Evolutionary conservation across 2,113 vertebrate species (phyloP), one percentile per base, ranked within the genome.

Genomic region (Cebus imitator): DNA sequence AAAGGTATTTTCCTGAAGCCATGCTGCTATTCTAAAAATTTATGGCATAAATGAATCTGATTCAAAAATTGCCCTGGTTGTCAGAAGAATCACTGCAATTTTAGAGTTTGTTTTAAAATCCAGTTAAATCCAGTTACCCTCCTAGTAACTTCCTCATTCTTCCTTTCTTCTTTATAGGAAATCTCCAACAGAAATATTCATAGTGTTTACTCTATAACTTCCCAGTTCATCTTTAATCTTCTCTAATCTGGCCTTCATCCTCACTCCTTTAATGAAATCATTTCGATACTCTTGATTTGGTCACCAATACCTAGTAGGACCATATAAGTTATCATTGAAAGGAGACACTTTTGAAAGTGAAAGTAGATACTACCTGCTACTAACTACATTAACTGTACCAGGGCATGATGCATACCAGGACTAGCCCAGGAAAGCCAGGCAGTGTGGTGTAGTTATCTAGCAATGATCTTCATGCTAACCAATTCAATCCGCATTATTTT

Each of bases 21-120:
- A 45, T 37, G 73, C 3, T 32, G 35, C 16, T 88, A 25, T 27
- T 80, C 35, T 80, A 23, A 85, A n/a, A 70, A 75, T 85, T 58
- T 82, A 80, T 84, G 18, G 4, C 21, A 43, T 21, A 32, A 7
- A 40, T 73, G 68, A 73, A 66, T 88, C 79, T 80, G 52, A 68
- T 14, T 88, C 85, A 32, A n/a, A 94, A 85, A 70, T 85, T 72
- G 11, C 43, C n/a, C 55, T 85, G 18, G 9, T 91, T 80, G 48
- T 76, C 80, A 68, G 66, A 87, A 91, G 32, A 58, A 88, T 78
- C 57, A 88, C 10, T 37, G 21, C 27, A n/a, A 73, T 35, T 89
- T 84, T 64, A 78, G 5, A 78, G 25, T 81, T 85, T 35, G 30
- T 57, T 43, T 96, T 75, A 27, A 45, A 95, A 88, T 32, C 25